These are phyloP conservation scores for Oreotrochilus melanogaster DNA, from an alignment of 2,113 vertebrate genomes.

Conservation along the genomic window DNA sequence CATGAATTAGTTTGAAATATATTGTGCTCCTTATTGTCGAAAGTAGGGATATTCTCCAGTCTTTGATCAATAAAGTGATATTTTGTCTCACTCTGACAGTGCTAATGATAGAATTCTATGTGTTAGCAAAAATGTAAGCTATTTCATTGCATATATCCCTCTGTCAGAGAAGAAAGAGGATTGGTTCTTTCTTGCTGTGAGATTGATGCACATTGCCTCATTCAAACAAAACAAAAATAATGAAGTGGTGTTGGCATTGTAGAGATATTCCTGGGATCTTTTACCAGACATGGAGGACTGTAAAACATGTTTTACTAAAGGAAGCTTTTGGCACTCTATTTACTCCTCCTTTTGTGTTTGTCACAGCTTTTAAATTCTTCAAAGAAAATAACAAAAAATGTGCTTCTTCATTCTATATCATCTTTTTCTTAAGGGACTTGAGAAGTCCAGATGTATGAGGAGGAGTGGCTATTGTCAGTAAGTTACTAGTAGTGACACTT, in stretches of 20 bases:
- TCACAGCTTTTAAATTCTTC: neutral
- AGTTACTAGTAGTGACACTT: neutral
- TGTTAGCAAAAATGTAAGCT: neutral
- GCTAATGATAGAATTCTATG: neutral
- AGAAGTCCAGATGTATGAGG: neutral
- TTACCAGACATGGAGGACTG: neutral
- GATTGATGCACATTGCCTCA: neutral
- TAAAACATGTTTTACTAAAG: neutral
- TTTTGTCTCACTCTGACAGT: neutral
- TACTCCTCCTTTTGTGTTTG: neutral
- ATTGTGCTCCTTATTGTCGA: neutral
- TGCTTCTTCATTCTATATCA: neutral
- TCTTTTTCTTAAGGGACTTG: neutral
- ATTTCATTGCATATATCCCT: neutral
- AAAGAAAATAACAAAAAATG: neutral
- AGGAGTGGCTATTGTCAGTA: neutral
- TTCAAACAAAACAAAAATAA: constrained; percentile 15
- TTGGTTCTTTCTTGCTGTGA: neutral
- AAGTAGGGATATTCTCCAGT: neutral
- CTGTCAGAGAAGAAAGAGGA: neutral
- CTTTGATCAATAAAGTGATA: neutral
- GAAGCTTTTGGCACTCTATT: neutral
- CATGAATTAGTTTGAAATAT: neutral
- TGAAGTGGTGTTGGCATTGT: neutral
- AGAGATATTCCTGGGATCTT: neutral